Base-by-base conservation (phyloP, 2,888 invertebrate genomes). In the Yponomeuta malinellus region DNA sequence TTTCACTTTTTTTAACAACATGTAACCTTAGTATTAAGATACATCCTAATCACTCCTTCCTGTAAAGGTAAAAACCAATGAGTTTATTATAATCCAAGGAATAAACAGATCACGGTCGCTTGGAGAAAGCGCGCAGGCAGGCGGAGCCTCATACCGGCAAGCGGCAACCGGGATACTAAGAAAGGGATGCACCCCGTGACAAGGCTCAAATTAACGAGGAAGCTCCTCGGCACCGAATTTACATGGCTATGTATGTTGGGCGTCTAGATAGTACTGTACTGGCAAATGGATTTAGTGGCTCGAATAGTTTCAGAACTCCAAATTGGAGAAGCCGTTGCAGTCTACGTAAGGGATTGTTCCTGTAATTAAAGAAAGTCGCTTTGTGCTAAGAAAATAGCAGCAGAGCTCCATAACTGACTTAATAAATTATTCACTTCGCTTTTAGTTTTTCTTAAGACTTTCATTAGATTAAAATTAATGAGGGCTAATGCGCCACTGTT, bases 201-300 rank as follows among this genome's bases (percentile, higher is more conserved):
- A 89, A 86, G 85, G 75, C 80, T 81, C 83, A 83, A 88, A 90
- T 90, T 90, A 90, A 90, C 88, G 88, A 88, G 84, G 80, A 77
- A 75, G 79, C 78, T 80, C 81, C 83, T 83, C 78, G 76, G 77
- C 81, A 83, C 76, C 80, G 83, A 88, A 88, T 90, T 90, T 89
- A 89, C 90, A 90, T 88, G 87, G 86, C 48, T 87, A 88, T 89
- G 88, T 87, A 89, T 89, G 87, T 87, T 84, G 87, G 85, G 81
- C 84, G 83, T 81, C 78, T 78, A 85, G 84, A 84, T 86, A 85
- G 79, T 79, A 77, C 77, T 80, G 83, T 84, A 83, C 83, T 81
- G 79, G 80, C 79, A 80, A 79, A 78, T 81, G 83, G 85, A 89
- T 90, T 90, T 89, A 90, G 83, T 85, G 81, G 83, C 81, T 76